Percentiles rank a stretch among this genome's conserved stretches.
phyloP scores from a whole-genome alignment of 2,113 vertebrate species.

The Tupaia tana region DNA sequence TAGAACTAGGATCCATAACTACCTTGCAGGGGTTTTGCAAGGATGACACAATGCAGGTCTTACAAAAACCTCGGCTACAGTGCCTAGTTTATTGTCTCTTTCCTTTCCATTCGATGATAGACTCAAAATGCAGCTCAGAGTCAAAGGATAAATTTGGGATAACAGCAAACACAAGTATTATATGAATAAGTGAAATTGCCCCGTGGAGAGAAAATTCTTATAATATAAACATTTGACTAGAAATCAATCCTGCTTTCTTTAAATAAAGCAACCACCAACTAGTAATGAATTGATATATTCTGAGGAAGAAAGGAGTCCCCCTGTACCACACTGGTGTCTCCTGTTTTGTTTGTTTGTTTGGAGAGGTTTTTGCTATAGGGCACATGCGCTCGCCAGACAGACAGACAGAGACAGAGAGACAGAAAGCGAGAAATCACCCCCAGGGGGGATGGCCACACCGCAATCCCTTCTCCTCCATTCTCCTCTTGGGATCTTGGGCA shows the following conservation, averaged over 20 bases:
- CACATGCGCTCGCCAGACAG: too few species aligned
- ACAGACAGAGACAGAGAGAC: too few species aligned
- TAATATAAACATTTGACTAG: not conserved
- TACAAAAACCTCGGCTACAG: not conserved
- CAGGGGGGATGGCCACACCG: too few species aligned
- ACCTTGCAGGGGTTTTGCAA: not conserved
- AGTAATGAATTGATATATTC: not conserved
- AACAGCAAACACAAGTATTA: not conserved
- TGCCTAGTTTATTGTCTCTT: not conserved
- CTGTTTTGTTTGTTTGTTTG: too few species aligned
- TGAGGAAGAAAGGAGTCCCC: not conserved
- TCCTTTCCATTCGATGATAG: not conserved
- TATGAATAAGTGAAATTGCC: not conserved
- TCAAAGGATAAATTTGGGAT: not conserved
- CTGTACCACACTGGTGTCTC: not conserved
- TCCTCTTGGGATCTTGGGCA: too few species aligned
- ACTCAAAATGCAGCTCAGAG: not conserved
- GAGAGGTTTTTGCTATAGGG: too few species aligned
- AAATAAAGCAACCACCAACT: not conserved
- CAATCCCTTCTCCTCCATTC: too few species aligned
- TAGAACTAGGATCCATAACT: not conserved
- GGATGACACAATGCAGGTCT: not conserved
- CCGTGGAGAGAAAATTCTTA: not conserved
- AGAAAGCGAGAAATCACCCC: too few species aligned
- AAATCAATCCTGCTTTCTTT: slow-evolving; percentile 8